Evolutionary conservation across 2,797 vertebrate species (phyloP).

Genomic region (Oreortyx pictus): DNA sequence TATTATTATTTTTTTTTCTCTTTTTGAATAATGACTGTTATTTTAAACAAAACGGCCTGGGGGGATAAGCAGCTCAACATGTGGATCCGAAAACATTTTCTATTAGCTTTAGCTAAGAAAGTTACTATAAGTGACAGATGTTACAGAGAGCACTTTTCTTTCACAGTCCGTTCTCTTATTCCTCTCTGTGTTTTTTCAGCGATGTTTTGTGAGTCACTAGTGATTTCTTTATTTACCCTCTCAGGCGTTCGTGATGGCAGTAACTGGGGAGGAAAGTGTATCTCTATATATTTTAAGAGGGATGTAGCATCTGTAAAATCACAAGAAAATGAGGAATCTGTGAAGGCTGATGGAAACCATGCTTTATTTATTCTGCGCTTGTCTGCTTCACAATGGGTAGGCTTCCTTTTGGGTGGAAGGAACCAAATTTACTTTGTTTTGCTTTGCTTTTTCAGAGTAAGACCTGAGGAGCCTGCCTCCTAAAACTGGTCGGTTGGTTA

Average conservation of each 20-base stretch:
- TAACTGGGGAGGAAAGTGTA: background rate
- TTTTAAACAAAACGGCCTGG: conserved; percentile 27
- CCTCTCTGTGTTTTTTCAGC: conserved; percentile 12
- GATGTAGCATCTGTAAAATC: background rate
- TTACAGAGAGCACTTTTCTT: background rate
- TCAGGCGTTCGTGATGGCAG: background rate
- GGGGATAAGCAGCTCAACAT: conserved; percentile 26
- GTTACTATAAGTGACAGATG: background rate
- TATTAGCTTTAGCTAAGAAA: background rate
- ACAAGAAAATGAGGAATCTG: background rate
- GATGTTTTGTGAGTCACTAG: background rate
- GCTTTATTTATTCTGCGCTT: background rate
- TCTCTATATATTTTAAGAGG: background rate
- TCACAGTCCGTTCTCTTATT: background rate
- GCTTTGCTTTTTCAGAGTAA: background rate
- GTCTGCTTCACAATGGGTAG: background rate
- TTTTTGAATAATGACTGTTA: background rate
- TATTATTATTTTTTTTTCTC: background rate
- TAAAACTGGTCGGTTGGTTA: background rate
- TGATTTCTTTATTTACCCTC: background rate
- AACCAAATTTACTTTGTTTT: background rate
- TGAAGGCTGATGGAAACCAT: background rate
- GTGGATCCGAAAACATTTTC: conserved; percentile 14
- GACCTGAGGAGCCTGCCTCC: background rate
- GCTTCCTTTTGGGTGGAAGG: background rate